phyloP scores from a whole-genome alignment of 2,797 vertebrate species.

The Coregonus sp. region DNA sequence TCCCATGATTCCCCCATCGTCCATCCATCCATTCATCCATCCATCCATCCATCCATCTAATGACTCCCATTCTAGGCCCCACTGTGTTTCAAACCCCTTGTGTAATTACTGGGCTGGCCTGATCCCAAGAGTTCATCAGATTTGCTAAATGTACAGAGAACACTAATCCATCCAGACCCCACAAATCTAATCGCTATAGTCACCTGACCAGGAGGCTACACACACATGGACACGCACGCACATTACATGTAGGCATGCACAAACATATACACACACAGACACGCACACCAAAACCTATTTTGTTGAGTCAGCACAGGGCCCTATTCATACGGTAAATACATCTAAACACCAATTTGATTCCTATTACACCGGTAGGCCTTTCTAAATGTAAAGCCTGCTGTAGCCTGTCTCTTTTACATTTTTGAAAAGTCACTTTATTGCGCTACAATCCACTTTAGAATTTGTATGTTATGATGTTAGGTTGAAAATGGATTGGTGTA shows the following conservation, averaged over 20 bases:
- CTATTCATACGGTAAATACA: too few species aligned
- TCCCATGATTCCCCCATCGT: not conserved
- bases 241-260: too few species aligned
- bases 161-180: not conserved
- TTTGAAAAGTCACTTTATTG: too few species aligned
- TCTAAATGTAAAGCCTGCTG: too few species aligned
- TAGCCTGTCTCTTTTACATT: too few species aligned
- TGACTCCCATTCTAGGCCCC: slow-evolving; percentile 2
- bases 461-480: not conserved
- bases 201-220: too few species aligned
- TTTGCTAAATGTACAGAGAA: not conserved
- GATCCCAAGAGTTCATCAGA: slow-evolving; percentile 34
- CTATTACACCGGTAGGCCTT: too few species aligned
- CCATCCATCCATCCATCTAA: slow-evolving; percentile 6
- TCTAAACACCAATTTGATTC: too few species aligned
- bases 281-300: not conserved
- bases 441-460: too few species aligned
- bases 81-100: slow-evolving; percentile 21
- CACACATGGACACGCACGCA: too few species aligned
- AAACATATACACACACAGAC: not conserved
- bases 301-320: too few species aligned
- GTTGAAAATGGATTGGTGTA: not conserved
- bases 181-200: not conserved
- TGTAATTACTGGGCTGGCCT: slow-evolving; percentile 34
- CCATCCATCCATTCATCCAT: not conserved